A percentile compares a stretch with the other conserved stretches of the same genome.
These are phyloP conservation scores for Venturia canescens DNA, from an alignment of 1,140 invertebrate genomes.

Conservation along the genomic window DNA sequence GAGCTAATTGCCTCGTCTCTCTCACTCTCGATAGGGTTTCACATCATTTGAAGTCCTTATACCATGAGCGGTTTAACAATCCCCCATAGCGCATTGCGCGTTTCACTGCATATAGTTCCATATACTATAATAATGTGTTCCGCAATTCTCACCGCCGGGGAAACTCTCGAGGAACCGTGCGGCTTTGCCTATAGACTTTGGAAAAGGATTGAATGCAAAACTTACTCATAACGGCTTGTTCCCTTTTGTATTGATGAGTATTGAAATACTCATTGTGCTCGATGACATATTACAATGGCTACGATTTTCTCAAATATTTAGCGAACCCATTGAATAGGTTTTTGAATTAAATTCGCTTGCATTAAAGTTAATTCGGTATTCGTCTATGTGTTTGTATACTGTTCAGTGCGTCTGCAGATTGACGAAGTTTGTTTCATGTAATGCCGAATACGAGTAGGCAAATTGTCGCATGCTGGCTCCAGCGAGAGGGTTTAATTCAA, in stretches of 20 bases:
- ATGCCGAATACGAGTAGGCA: no score
- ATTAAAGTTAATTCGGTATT: no score
- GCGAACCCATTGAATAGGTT: no score
- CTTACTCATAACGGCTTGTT: background rate
- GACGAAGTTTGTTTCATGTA: no score
- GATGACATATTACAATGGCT: no score
- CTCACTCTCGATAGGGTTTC: slow-evolving; percentile 1
- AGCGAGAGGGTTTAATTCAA: no score
- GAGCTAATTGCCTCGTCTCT: background rate
- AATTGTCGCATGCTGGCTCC: no score
- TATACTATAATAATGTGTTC: background rate
- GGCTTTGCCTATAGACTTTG: background rate
- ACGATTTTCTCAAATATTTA: no score
- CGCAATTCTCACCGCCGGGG: background rate
- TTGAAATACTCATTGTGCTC: background rate
- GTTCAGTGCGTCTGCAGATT: no score
- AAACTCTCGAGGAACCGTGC: background rate
- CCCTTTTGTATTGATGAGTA: background rate
- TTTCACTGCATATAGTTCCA: background rate
- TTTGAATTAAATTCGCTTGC: no score
- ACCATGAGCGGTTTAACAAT: background rate
- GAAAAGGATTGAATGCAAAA: background rate
- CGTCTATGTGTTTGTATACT: no score
- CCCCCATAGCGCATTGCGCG: background rate
- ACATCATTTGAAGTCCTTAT: background rate